Percentiles rank a stretch among this genome's conserved stretches.
Conservation (phyloP, 2,797 vertebrate species). For the Pangasius larnaudii region DNA sequence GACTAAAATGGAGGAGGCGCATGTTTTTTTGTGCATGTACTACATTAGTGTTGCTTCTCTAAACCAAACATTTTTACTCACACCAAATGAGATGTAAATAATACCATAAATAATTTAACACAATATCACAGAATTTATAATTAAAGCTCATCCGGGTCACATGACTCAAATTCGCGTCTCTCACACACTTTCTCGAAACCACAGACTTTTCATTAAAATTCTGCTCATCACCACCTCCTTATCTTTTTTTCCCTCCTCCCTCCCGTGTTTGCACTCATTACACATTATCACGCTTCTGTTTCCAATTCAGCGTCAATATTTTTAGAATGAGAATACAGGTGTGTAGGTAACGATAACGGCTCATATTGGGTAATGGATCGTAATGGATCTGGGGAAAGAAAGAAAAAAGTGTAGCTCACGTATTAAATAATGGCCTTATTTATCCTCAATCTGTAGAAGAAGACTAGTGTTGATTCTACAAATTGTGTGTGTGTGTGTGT, state of each 20-base stretch:
- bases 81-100: background rate
- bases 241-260: conserved; percentile 23
- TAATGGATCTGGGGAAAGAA: too few relatives aligned
- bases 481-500: background rate
- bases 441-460: background rate
- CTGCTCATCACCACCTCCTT: conserved; percentile 25
- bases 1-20: background rate
- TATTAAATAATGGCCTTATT: conserved; percentile 27
- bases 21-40: background rate
- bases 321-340: background rate
- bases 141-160: background rate
- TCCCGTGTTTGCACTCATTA: conserved; percentile 39
- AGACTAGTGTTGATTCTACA: background rate
- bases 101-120: background rate
- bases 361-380: background rate
- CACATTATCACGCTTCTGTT: conserved; percentile 38
- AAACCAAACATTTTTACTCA: background rate
- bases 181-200: background rate
- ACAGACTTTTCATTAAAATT: conserved; percentile 39
- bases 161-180: background rate
- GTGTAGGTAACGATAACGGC: conserved; percentile 2
- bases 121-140: background rate
- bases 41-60: background rate
- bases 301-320: background rate
- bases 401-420: background rate